These are phyloP conservation scores for Dasypolia templi DNA, from an alignment of 2,888 invertebrate species.

Conservation along the genomic window DNA sequence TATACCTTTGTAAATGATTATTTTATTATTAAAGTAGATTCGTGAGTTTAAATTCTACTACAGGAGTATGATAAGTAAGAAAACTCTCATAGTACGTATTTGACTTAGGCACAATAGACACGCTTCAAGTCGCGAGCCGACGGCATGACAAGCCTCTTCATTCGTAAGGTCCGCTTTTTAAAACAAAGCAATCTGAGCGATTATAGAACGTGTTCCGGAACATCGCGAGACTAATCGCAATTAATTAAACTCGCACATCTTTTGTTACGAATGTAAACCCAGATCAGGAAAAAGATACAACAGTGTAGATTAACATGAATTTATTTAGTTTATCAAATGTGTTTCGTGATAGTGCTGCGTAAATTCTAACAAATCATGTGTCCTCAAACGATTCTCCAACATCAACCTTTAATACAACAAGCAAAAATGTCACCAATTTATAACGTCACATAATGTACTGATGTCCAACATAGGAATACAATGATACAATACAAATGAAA, in stretches of 20 bases:
- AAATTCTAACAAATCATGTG: constrained; percentile 85
- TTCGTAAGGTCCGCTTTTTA: constrained; percentile 24
- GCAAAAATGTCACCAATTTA: constrained; percentile 71
- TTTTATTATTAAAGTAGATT: neutral
- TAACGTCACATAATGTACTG: constrained; percentile 51
- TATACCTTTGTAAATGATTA: no score
- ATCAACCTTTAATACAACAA: constrained; percentile 79
- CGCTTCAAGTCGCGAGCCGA: constrained; percentile 12
- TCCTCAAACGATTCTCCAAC: constrained; percentile 81
- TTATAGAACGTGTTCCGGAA: constrained; percentile 48
- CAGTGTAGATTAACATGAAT: constrained; percentile 86
- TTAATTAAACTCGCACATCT: constrained; percentile 52
- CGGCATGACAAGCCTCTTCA: constrained; percentile 2
- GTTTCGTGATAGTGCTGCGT: constrained; percentile 87
- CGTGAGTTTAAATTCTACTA: neutral
- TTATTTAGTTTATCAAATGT: constrained; percentile 88
- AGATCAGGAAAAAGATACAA: constrained; percentile 66
- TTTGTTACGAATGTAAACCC: constrained; percentile 30
- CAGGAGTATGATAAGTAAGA: no score
- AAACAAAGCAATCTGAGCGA: constrained; percentile 50
- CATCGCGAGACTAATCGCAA: constrained; percentile 55
- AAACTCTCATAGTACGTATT: neutral
- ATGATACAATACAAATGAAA: constrained; percentile 52
- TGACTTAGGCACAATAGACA: neutral
- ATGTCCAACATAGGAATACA: constrained; percentile 42